A percentile compares a stretch with the other conserved stretches of the same genome.
These are phyloP conservation scores for Crossaster papposus DNA, from an alignment of 53 echinoderm and acorn worm species.

Conservation along the genomic window DNA sequence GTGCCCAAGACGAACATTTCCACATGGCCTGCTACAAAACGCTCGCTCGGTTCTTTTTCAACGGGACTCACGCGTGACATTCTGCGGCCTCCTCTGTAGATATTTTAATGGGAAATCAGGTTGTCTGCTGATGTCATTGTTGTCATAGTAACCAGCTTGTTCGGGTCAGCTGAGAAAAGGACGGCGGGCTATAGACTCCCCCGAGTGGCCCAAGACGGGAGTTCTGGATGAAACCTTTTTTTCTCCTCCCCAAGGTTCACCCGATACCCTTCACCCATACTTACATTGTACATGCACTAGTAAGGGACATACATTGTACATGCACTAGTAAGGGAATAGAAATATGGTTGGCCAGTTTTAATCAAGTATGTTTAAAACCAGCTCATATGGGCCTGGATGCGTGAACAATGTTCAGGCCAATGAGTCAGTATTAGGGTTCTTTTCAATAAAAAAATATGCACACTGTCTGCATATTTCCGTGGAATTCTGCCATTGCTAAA, in stretches of 20 bases:
- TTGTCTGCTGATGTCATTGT: conserved; percentile 61
- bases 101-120: conserved; percentile 61
- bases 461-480: too few relatives aligned
- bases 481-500: too few relatives aligned
- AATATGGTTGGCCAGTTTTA: too few relatives aligned
- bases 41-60: conserved; percentile 23
- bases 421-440: too few relatives aligned
- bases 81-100: conserved; percentile 25
- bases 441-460: too few relatives aligned
- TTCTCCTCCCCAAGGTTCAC: background rate
- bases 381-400: too few relatives aligned
- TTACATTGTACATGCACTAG: background rate
- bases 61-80: conserved; percentile 1
- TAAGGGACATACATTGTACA: too few relatives aligned
- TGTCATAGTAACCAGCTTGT: conserved; percentile 36
- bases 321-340: too few relatives aligned
- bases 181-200: conserved; percentile 16
- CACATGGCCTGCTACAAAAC: conserved; percentile 25
- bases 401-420: too few relatives aligned
- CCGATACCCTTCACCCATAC: background rate
- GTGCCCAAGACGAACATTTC: conserved; percentile 26
- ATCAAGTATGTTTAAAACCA: too few relatives aligned
- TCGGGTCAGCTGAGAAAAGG: conserved; percentile 45
- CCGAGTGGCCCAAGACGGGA: background rate
- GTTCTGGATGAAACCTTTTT: background rate